Conservation (phyloP, 2,113 vertebrate species). For the Brachypteracias leptosomus region DNA sequence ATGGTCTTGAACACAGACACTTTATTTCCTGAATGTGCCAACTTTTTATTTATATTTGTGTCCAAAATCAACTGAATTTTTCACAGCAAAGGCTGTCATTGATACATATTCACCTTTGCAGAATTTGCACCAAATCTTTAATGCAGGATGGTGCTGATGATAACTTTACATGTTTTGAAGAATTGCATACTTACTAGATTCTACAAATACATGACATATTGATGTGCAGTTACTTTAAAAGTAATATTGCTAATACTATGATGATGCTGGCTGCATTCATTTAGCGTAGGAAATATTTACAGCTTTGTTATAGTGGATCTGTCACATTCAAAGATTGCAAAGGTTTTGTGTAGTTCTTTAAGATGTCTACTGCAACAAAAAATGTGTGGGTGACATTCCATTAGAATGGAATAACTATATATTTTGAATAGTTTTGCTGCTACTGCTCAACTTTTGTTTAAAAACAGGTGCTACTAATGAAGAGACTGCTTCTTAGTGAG, state of each 20-base stretch:
- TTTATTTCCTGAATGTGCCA: slow-evolving; percentile 80
- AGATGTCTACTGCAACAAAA: slow-evolving; percentile 73
- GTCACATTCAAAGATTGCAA: slow-evolving; percentile 71
- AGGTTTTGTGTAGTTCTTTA: slow-evolving; percentile 74
- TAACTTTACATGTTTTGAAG: slow-evolving; percentile 69
- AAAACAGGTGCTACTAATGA: slow-evolving; percentile 72
- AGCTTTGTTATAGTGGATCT: slow-evolving; percentile 75
- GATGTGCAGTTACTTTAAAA: slow-evolving; percentile 75
- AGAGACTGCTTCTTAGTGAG: slow-evolving; percentile 69
- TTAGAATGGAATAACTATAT: slow-evolving; percentile 67
- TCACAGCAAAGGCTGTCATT: slow-evolving; percentile 71
- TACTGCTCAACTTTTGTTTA: slow-evolving; percentile 72
- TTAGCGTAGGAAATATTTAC: slow-evolving; percentile 75
- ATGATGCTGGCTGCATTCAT: slow-evolving; percentile 76
- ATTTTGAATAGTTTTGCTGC: slow-evolving; percentile 70
- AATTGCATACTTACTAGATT: slow-evolving; percentile 63
- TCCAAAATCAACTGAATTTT: slow-evolving; percentile 53
- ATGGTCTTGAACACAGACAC: slow-evolving; percentile 58
- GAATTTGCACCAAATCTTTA: slow-evolving; percentile 76
- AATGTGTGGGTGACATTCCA: slow-evolving; percentile 65
- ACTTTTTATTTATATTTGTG: slow-evolving; percentile 67
- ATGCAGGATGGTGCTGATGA: slow-evolving; percentile 73
- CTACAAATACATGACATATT: slow-evolving; percentile 73
- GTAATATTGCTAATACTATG: slow-evolving; percentile 73
- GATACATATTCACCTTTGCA: slow-evolving; percentile 78